A percentile compares a stretch with the other conserved stretches of the same genome.
phyloP scores from a whole-genome alignment of 2,888 invertebrate species.

The Lysandra coridon region DNA sequence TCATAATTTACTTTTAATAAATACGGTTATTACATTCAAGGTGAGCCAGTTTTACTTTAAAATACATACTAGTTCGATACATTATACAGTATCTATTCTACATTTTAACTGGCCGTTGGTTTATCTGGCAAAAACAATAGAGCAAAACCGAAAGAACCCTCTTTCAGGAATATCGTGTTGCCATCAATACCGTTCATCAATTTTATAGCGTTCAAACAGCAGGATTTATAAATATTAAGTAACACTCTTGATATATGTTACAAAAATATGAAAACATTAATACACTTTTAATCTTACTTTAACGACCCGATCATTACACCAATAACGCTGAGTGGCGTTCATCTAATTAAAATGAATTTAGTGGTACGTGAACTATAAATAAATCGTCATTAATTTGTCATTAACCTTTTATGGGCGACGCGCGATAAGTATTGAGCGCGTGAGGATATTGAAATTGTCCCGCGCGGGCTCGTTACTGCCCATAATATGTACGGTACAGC shows the following conservation, averaged over 20 bases:
- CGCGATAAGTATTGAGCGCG: constrained; percentile 25
- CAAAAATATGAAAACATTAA: not conserved
- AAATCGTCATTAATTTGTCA: constrained; percentile 29
- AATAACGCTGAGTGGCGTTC: constrained; percentile 5
- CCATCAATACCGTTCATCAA: not conserved
- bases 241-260: not conserved
- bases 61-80: not conserved
- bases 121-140: not conserved
- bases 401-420: constrained; percentile 28
- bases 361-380: constrained; percentile 27
- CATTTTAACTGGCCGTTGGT: not conserved
- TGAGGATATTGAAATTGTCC: constrained; percentile 35
- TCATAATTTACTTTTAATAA: not conserved
- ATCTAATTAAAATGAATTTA: constrained; percentile 27
- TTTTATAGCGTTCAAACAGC: not conserved
- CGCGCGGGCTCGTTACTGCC: constrained; percentile 34
- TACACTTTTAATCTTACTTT: constrained; percentile 10
- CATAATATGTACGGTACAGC: constrained; percentile 34
- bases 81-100: not conserved
- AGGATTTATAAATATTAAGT: not conserved
- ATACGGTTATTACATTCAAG: not conserved
- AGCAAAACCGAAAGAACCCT: not conserved
- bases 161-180: not conserved
- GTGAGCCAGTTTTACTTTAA: not conserved
- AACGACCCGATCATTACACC: constrained; percentile 13